phyloP scores from a whole-genome alignment of 2,888 invertebrate genomes.

The Helicoverpa assulta region DNA sequence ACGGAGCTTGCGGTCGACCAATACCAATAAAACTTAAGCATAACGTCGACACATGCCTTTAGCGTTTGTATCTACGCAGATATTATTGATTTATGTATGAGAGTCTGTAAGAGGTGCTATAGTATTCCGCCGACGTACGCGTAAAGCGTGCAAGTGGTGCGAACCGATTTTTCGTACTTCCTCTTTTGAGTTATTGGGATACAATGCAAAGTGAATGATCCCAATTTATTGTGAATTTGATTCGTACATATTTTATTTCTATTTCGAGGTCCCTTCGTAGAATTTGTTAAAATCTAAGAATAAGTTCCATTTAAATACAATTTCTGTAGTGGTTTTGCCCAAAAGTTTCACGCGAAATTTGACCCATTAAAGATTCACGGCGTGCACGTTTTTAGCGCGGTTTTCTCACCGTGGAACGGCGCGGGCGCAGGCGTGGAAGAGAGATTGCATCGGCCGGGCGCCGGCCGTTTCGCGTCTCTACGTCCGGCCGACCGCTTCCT shows the following conservation, averaged over 20 bases:
- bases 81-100: slow-evolving; percentile 77
- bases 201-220: slow-evolving; percentile 39
- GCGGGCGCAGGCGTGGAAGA: slow-evolving; percentile 69
- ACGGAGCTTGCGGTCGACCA: slow-evolving; percentile 83
- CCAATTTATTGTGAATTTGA: slow-evolving; percentile 23
- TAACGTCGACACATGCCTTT: slow-evolving; percentile 75
- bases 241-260: neutral
- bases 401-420: slow-evolving; percentile 79
- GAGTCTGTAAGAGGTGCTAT: slow-evolving; percentile 63
- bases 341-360: slow-evolving; percentile 71
- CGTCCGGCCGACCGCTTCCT: slow-evolving; percentile 86
- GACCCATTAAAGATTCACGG: slow-evolving; percentile 78
- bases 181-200: slow-evolving; percentile 42
- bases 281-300: neutral
- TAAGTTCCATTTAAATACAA: slow-evolving; percentile 14
- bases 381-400: slow-evolving; percentile 77
- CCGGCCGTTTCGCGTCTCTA: slow-evolving; percentile 77
- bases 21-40: slow-evolving; percentile 84
- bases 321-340: slow-evolving; percentile 18
- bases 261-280: neutral
- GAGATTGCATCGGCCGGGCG: slow-evolving; percentile 85
- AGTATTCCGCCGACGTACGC: slow-evolving; percentile 50
- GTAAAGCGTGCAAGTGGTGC: slow-evolving; percentile 48
- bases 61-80: slow-evolving; percentile 71
- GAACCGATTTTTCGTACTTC: slow-evolving; percentile 44